Conservation (phyloP, 2,888 invertebrate genomes). For the Leptinotarsa haldemani region DNA sequence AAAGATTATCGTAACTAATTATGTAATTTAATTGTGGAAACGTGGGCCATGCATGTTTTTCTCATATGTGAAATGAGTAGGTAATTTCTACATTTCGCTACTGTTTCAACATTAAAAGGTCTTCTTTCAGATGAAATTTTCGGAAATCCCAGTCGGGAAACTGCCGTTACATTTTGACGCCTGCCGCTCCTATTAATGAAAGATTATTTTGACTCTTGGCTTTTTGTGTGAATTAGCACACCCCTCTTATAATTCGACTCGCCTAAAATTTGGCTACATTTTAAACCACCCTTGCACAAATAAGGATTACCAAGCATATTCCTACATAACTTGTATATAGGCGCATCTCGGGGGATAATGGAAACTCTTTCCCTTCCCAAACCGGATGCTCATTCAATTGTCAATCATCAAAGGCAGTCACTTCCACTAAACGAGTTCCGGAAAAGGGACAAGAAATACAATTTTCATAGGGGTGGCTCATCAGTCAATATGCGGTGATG, state of each 20-base stretch:
- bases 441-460: not conserved
- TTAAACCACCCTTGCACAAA: constrained; percentile 37
- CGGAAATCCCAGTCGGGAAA: not conserved
- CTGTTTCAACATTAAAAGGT: too few species aligned
- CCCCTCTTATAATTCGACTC: constrained; percentile 24
- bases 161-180: not conserved
- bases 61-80: too few species aligned
- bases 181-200: not conserved
- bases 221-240: constrained; percentile 33
- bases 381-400: constrained; percentile 24
- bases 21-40: too few species aligned
- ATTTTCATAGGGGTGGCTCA: not conserved
- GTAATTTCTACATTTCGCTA: too few species aligned
- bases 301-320: constrained; percentile 43
- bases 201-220: constrained; percentile 13
- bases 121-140: too few species aligned
- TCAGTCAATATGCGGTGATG: not conserved
- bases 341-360: not conserved
- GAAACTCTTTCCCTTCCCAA: constrained; percentile 12
- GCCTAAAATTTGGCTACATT: constrained; percentile 24
- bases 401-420: constrained; percentile 29
- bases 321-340: constrained; percentile 34
- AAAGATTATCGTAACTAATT: too few species aligned
- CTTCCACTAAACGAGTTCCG: constrained; percentile 18
- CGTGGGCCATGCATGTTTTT: too few species aligned